Base-by-base conservation (phyloP, 2,113 vertebrate genomes). In the Tetrao urogallus region DNA sequence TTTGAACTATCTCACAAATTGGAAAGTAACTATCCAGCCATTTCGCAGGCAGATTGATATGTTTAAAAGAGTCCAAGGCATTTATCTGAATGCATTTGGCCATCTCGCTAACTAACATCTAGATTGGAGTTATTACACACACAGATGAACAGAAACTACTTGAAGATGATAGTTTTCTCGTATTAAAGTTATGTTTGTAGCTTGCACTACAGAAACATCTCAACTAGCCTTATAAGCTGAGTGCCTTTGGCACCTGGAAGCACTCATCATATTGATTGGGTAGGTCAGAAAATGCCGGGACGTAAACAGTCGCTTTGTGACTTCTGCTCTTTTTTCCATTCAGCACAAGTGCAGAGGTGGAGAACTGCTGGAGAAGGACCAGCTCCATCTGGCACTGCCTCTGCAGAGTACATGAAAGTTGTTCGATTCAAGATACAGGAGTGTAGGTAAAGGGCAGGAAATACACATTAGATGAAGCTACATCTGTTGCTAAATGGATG, bases 1-100 rank as follows among this genome's bases (percentile, higher is more conserved):
- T 93, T 95, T 94, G 93, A 97, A 90, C 87, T 86, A 83, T 97
- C 97, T 96, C 77, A 95, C 88, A 97, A 96, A 96, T 96, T 96
- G 92, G 92, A 97, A 97, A 91, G 77, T 86, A 97, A 70, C 83
- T 86, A 94, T 94, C 71, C 88, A 96, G 57, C 71, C 86, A 88
- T 96, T 97, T 96, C 73, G 69, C 92, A 87, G 94, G 94, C 95
- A 96, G 88, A 95, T 94, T 96, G 95, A 78, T 92, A 85, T 90
- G 82, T 97, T 97, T 97, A 97, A 96, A 84, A 84, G 88, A 90
- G 84, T 71, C 82, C 90, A 67, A 76, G 72, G 78, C 70, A 76
- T 91, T 96, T 96, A 87, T 93, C 79, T 4, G 38, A 75, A 82
- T 91, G 85, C 89, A 95, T 38, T 95, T 92, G 91, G 64, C 89